phyloP scores from a whole-genome alignment of 2,888 invertebrate species.

The Furcula furcula region DNA sequence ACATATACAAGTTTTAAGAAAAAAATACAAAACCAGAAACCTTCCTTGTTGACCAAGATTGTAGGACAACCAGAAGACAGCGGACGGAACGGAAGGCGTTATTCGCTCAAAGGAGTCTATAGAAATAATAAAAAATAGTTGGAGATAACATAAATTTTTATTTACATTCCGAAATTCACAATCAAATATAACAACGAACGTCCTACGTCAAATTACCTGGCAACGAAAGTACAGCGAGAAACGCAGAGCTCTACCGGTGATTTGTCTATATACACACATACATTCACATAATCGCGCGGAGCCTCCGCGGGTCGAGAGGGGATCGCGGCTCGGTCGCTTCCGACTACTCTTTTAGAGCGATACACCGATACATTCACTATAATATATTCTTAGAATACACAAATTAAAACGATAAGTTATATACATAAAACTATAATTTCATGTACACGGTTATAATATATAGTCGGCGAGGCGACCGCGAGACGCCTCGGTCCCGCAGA shows the following conservation, averaged over 20 bases:
- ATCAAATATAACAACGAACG: conserved; percentile 69
- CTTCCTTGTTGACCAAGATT: too few species aligned
- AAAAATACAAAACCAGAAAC: too few species aligned
- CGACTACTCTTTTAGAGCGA: conserved; percentile 57
- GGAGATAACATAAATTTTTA: conserved; percentile 80
- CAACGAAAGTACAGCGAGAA: conserved; percentile 58
- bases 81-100: neutral
- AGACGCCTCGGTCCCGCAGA: conserved; percentile 2
- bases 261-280: conserved; percentile 47
- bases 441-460: conserved; percentile 48
- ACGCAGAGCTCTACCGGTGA: conserved; percentile 41
- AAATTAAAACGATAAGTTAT: conserved; percentile 67
- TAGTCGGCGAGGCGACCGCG: conserved; percentile 5
- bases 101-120: conserved; percentile 7
- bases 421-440: conserved; percentile 75
- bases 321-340: conserved; percentile 37
- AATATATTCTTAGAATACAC: conserved; percentile 68
- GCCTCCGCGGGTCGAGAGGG: conserved; percentile 9
- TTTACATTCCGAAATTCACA: conserved; percentile 79
- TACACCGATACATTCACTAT: conserved; percentile 42
- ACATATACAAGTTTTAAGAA: too few species aligned
- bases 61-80: too few species aligned
- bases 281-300: conserved; percentile 31
- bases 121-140: conserved; percentile 44
- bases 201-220: conserved; percentile 51